Evolutionary conservation across 2,888 invertebrate species (phyloP), one percentile per base, ranked within the genome.

Genomic region (Drepana falcataria): DNA sequence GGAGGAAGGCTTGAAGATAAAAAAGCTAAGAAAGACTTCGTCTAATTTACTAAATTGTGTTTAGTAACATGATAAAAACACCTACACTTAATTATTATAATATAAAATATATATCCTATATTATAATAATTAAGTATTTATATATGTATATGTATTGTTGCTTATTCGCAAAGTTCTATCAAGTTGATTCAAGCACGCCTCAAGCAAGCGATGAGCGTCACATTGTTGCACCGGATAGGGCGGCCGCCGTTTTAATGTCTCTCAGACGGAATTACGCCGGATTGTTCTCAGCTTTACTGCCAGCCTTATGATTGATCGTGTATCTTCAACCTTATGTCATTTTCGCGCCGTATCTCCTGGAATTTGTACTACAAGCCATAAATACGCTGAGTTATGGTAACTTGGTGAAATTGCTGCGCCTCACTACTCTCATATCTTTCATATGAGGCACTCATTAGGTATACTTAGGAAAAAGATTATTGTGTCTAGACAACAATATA

Each of bases 151-250:
- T 9, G 9, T 2, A 37, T 37, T 37, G 5, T 37, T 44, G 44
- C 44, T 44, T 44, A 44, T 9, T 9, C 9, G 6, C 2, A 9
- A 44, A 44, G 44, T 9, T 9, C 9, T 9, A 9, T 44, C 44
- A 44, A 44, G 44, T 44, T 44, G 44, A 44, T 9, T 44, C 44
- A 44, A 44, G 44, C 9, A 9, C 4, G 73, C 37, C 69, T 75
- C 73, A 69, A 69, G 69, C 63, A 64, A 65, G 66, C 71, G 70
- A 65, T 67, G 69, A 63, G 62, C 59, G 75, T 81, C 73, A 90
- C 90, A 86, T 78, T 88, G 90, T 91, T 89, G 88, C 88, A 83
- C 90, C 90, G 90, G 90, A 91, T 90, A 89, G 89, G 90, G 89
- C 89, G 87, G 85, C 83, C 77, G 86, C 83, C 80, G 83, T 89